Evolutionary conservation across 2,888 invertebrate genomes (phyloP).

Genomic region (Philonicus albiceps): DNA sequence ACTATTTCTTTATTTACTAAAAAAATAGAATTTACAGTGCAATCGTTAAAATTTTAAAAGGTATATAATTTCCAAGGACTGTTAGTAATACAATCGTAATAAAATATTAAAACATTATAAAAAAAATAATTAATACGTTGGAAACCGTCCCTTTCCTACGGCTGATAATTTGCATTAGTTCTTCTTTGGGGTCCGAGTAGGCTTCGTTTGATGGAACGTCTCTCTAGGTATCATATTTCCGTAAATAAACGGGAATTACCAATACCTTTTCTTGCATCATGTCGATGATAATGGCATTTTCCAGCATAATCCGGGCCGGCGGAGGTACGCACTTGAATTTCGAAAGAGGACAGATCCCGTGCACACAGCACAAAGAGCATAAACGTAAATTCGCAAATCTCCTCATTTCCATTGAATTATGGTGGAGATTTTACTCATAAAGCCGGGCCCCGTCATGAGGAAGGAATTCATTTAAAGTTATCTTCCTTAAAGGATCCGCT

Average conservation of each 20-base stretch:
- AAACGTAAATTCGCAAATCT: constrained; percentile 5
- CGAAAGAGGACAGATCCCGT: neutral
- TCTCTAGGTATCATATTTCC: neutral
- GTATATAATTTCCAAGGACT: neutral
- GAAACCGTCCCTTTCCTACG: neutral
- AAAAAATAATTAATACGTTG: neutral
- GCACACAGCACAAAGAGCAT: neutral
- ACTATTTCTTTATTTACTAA: too few relatives aligned
- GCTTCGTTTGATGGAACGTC: neutral
- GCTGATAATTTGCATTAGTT: neutral
- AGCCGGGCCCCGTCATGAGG: neutral
- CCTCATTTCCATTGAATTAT: constrained; percentile 18
- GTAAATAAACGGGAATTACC: neutral
- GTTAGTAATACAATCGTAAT: neutral
- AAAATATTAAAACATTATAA: neutral
- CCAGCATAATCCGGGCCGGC: neutral
- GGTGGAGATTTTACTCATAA: constrained; percentile 3
- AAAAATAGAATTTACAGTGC: too few relatives aligned
- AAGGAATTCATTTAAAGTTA: constrained; percentile 30
- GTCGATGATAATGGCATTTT: neutral
- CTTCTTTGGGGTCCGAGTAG: neutral
- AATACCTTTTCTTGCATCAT: neutral
- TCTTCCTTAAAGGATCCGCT: neutral
- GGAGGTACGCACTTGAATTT: neutral
- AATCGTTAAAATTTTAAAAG: neutral